Conservation (phyloP, 2,113 vertebrate species). For the Rallus limicola region DNA sequence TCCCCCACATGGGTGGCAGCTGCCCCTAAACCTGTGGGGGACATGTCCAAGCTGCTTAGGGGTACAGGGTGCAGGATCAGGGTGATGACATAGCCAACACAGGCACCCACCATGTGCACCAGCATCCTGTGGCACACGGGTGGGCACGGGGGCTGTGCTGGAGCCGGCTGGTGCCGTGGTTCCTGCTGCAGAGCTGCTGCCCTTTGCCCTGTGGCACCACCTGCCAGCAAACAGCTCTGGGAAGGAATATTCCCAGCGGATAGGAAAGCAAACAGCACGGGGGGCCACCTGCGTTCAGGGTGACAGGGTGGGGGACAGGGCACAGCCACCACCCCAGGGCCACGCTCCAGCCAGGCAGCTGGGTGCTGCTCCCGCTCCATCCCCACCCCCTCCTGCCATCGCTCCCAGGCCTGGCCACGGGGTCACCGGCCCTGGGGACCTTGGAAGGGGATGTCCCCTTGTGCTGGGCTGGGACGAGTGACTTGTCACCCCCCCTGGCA, state of each 20-base stretch:
- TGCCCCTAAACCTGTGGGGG: neutral
- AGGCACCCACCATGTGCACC: neutral
- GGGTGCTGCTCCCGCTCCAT: neutral
- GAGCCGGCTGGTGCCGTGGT: rapidly evolving
- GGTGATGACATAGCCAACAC: neutral
- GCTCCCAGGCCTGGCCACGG: rapidly evolving
- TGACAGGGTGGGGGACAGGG: neutral
- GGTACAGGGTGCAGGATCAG: neutral
- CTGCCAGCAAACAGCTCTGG: neutral
- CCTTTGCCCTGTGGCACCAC: neutral
- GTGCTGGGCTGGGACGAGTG: rapidly evolving
- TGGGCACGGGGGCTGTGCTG: neutral
- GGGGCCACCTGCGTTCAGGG: rapidly evolving
- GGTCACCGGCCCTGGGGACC: neutral
- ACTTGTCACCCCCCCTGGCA: neutral
- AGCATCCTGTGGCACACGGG: neutral
- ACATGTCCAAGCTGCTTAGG: neutral
- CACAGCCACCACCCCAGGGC: neutral
- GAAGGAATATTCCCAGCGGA: neutral
- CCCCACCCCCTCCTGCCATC: rapidly evolving
- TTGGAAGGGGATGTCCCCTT: neutral
- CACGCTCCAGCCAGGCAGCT: neutral
- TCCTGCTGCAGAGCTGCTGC: neutral
- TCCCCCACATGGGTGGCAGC: neutral
- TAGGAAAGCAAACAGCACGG: neutral